Evolutionary conservation across 2,888 invertebrate genomes (phyloP).

Genomic region (Pachycephus smyrnensis): DNA sequence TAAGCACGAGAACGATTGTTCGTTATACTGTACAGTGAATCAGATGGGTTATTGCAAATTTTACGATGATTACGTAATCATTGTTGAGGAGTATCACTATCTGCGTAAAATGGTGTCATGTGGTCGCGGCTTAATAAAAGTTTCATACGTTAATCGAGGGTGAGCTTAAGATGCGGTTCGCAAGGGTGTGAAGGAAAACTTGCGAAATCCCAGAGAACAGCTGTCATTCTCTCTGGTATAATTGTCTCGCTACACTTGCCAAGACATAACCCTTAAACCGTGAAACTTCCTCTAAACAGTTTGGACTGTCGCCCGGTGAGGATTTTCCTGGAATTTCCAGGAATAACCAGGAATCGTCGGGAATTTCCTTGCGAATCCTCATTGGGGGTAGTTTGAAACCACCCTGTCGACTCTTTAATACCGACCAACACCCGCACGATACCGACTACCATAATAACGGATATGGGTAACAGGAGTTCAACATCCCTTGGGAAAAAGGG

Average conservation of each 20-base stretch:
- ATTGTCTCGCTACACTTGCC: slow-evolving; percentile 31
- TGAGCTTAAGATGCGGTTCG: background rate
- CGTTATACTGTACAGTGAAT: background rate
- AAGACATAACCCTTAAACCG: slow-evolving; percentile 36
- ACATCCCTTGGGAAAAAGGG: background rate
- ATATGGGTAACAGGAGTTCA: background rate
- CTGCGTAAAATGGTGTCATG: background rate
- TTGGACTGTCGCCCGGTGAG: slow-evolving; percentile 52
- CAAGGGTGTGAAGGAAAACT: slow-evolving; percentile 14
- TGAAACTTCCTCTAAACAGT: slow-evolving; percentile 37
- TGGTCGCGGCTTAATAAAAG: background rate
- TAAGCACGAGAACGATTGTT: background rate
- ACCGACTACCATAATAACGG: background rate
- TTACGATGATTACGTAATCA: background rate
- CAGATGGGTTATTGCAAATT: background rate
- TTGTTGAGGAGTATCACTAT: background rate
- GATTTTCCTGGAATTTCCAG: background rate
- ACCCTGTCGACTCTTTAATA: background rate
- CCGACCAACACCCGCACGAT: background rate
- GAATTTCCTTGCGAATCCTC: background rate
- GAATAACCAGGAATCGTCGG: background rate
- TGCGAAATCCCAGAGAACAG: slow-evolving; percentile 42
- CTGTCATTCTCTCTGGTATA: slow-evolving; percentile 37
- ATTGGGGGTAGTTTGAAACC: background rate
- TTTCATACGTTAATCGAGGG: background rate